These are phyloP conservation scores for Chrysemys picta DNA, from an alignment of 2,113 vertebrate genomes.

Conservation along the genomic window DNA sequence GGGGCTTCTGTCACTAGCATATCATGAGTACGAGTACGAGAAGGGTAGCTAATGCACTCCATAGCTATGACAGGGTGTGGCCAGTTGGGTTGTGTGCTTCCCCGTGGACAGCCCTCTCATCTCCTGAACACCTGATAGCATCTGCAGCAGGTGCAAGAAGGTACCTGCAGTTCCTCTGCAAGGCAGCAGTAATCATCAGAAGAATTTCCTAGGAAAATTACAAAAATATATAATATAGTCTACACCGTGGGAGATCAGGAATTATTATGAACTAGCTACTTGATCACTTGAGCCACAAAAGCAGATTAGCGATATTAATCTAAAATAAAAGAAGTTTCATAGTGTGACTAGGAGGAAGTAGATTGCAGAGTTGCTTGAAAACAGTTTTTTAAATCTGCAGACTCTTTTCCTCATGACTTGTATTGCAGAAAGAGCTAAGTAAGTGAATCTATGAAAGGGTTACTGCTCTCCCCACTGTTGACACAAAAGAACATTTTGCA, in stretches of 20 bases:
- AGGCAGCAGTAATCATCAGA: background rate
- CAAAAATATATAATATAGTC: background rate
- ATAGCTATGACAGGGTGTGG: accelerated
- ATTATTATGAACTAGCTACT: background rate
- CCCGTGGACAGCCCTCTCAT: background rate
- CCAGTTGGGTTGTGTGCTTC: accelerated
- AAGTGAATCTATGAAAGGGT: background rate
- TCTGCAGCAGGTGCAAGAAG: background rate
- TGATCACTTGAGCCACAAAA: background rate
- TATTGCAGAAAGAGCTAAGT: accelerated
- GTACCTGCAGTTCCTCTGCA: background rate
- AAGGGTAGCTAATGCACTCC: background rate
- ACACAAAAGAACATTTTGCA: conserved; percentile 53
- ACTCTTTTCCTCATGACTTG: background rate
- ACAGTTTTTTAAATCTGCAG: background rate
- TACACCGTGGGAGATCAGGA: accelerated
- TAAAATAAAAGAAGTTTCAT: conserved; percentile 1
- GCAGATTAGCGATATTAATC: accelerated
- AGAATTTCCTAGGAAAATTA: background rate
- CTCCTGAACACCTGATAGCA: background rate
- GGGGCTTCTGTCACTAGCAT: background rate
- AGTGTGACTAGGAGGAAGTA: background rate
- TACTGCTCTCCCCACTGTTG: conserved; percentile 49
- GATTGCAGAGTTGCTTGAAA: background rate
- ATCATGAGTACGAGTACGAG: background rate